Base-by-base conservation (phyloP, 2,888 invertebrate genomes). In the Rhimphoctona megacephalus region DNA sequence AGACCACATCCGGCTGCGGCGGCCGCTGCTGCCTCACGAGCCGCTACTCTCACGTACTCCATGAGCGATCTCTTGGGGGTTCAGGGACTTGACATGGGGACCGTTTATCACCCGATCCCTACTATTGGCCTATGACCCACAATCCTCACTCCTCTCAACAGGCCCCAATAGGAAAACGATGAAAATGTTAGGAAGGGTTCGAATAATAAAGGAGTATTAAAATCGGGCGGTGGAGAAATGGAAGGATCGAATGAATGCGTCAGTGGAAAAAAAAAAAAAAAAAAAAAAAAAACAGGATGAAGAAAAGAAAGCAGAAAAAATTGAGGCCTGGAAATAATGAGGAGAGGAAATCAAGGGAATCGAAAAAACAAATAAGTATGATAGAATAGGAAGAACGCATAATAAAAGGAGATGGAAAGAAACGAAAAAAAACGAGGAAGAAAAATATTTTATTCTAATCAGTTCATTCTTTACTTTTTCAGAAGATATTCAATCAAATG, bases 1-100 rank as follows among this genome's bases (percentile, higher is more conserved):
- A 92, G 94, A 79, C 93, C 94, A 57, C 95, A 96, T 91, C 96
- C 95, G 82, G 94, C 95, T 82, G 94, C 93, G 11, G 90, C 90
- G 46, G 91, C 92, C 9, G 94, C 94, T 54, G 94, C 94, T 14
- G 94, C 94, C 14, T 91, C 93, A 4, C 89, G 94, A 67, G 94
- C 94, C 92, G 96, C 95, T 93, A 95, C 96, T 36, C 95, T 96
- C 85, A 95, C 96, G 70, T 97, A 97, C 93, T 96, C 96, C 85
- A 95, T 97, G 95, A 96, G 96, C 92, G 97, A 97, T 92, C 94
- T 97, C 89, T 95, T 98, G 81, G 97, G 97, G 66, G 95, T 97
- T 80, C 97, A 96, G 90, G 96, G 96, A 70, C 95, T 97, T 86
- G 97, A 97, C 92, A 94, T 96, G 92, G 96, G 96, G 86, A 96